phyloP scores from a whole-genome alignment of 2,113 vertebrate species.

The Lutjanus erythropterus region DNA sequence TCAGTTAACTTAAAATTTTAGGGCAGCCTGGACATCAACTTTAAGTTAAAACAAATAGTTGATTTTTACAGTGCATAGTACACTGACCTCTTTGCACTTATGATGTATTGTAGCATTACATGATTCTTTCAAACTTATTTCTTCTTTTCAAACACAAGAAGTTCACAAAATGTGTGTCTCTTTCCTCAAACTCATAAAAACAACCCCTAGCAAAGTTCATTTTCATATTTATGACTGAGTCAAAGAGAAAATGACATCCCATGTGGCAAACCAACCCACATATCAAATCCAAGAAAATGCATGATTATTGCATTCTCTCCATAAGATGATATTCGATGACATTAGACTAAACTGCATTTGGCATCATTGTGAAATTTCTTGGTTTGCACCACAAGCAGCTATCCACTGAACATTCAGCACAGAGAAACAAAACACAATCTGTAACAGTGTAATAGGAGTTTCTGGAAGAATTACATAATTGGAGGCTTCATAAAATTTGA shows the following conservation, averaged over 20 bases:
- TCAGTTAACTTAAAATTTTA: too few relatives aligned
- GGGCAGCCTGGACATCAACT: too few relatives aligned
- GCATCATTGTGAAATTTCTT: constrained; percentile 25
- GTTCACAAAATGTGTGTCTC: not conserved
- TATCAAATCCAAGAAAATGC: constrained; percentile 35
- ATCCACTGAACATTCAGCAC: constrained; percentile 22
- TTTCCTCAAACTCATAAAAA: constrained; percentile 22
- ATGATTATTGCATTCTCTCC: constrained; percentile 16
- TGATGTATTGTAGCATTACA: not conserved
- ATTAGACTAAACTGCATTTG: constrained; percentile 10
- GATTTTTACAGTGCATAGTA: too few relatives aligned
- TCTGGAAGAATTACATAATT: constrained; percentile 13
- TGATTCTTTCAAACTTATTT: not conserved
- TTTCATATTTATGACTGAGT: not conserved
- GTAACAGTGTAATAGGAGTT: not conserved
- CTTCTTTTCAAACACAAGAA: not conserved
- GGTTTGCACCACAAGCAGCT: constrained; percentile 34
- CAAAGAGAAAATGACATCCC: not conserved
- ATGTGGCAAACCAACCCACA: constrained; percentile 13
- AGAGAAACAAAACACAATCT: constrained; percentile 6
- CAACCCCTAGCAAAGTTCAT: not conserved
- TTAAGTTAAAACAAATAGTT: too few relatives aligned
- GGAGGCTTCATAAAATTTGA: constrained; percentile 6
- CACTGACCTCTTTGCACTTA: constrained; percentile 3
- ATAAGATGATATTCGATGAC: constrained; percentile 21